Conservation (phyloP, 2,888 invertebrate species). For the Pyrochroa serraticornis region DNA sequence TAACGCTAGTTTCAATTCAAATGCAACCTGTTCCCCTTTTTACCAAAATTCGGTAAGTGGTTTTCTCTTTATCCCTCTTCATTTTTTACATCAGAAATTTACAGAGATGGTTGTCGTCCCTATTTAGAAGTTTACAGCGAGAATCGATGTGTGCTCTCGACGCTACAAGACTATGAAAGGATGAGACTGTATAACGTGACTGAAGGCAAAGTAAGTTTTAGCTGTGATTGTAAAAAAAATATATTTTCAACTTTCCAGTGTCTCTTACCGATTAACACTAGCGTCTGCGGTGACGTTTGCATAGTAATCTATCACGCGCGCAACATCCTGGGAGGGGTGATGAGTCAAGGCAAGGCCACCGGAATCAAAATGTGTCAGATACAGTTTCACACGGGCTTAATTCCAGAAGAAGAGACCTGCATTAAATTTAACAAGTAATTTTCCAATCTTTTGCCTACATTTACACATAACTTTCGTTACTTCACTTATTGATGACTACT, state of each 20-base stretch:
- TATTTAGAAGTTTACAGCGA: constrained; percentile 91
- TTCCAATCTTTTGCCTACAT: neutral
- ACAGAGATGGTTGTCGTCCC: constrained; percentile 89
- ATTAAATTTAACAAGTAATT: constrained; percentile 61
- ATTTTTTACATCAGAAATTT: constrained; percentile 18
- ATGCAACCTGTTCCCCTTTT: constrained; percentile 91
- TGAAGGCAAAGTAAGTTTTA: constrained; percentile 69
- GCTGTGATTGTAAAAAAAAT: neutral
- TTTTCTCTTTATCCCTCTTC: constrained; percentile 1
- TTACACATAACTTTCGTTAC: too few species aligned
- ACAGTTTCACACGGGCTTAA: constrained; percentile 89
- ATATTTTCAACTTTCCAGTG: constrained; percentile 44
- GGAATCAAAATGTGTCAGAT: constrained; percentile 86
- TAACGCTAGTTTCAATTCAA: constrained; percentile 79
- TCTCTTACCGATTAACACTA: constrained; percentile 73
- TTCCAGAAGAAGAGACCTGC: constrained; percentile 75
- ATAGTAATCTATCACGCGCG: constrained; percentile 84
- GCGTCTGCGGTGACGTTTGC: constrained; percentile 85
- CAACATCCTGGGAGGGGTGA: constrained; percentile 78
- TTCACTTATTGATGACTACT: neutral
- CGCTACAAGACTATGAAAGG: constrained; percentile 88
- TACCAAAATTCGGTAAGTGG: constrained; percentile 83
- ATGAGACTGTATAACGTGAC: constrained; percentile 76
- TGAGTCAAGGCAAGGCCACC: constrained; percentile 70
- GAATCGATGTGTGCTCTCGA: constrained; percentile 80